Evolutionary conservation across 2,888 invertebrate genomes (phyloP).

Genomic region (Junonia oenone): DNA sequence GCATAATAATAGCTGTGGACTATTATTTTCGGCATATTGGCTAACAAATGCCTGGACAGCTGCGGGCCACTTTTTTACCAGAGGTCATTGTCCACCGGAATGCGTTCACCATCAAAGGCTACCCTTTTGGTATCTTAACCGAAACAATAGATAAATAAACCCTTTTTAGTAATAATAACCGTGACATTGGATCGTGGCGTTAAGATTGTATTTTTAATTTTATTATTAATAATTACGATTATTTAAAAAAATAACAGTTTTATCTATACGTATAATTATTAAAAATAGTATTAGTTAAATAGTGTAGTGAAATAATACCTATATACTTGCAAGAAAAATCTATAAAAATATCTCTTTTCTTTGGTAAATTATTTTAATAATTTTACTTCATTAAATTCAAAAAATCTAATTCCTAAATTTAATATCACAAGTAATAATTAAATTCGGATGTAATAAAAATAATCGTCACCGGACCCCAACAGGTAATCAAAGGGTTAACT

Average conservation of each 20-base stretch:
- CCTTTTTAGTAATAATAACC: slow-evolving; percentile 9
- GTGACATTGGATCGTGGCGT: not conserved
- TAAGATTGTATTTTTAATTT: not conserved
- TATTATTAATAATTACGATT: too few species aligned
- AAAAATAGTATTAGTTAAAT: too few species aligned
- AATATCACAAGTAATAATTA: too few species aligned
- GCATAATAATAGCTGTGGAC: slow-evolving; percentile 70
- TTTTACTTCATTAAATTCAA: not conserved
- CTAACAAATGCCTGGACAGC: slow-evolving; percentile 68
- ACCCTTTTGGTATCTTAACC: slow-evolving; percentile 37
- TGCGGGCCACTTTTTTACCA: slow-evolving; percentile 47
- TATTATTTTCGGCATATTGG: slow-evolving; percentile 69
- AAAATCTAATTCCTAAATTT: too few species aligned
- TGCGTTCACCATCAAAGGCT: slow-evolving; percentile 53
- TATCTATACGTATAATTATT: too few species aligned
- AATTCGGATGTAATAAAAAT: slow-evolving; percentile 16
- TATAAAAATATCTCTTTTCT: too few species aligned
- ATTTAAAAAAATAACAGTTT: too few species aligned
- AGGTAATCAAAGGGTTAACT: slow-evolving; percentile 71
- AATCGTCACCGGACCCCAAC: slow-evolving; percentile 36
- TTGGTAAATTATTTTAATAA: too few species aligned
- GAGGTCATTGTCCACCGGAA: slow-evolving; percentile 69
- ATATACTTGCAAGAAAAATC: too few species aligned
- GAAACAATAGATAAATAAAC: slow-evolving; percentile 26
- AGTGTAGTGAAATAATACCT: too few species aligned